phyloP scores from a whole-genome alignment of 35 echinoderm and acorn worm species.

The Ptychodera flava region DNA sequence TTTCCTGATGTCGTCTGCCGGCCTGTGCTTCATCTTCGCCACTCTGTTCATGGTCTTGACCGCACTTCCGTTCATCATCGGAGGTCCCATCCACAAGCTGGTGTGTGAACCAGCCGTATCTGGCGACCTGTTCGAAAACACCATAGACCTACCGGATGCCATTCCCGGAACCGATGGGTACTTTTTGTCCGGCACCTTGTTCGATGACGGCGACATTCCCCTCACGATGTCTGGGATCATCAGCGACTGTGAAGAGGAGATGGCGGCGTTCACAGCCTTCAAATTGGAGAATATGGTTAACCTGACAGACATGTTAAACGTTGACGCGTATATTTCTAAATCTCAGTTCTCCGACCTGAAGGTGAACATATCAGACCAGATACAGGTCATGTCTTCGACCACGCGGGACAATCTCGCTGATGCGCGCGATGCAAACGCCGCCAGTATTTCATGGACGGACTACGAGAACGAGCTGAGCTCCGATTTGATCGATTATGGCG shows the following conservation, averaged over 20 bases:
- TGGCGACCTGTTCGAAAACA: constrained; percentile 65
- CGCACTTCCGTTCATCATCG: constrained; percentile 73
- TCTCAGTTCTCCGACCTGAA: neutral
- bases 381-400: neutral
- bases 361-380: neutral
- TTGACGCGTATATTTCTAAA: neutral
- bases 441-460: neutral
- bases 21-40: constrained; percentile 56
- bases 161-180: constrained; percentile 59
- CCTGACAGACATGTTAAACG: constrained; percentile 28
- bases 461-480: neutral
- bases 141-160: constrained; percentile 62
- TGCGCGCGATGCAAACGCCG: neutral
- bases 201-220: constrained; percentile 37
- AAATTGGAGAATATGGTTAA: constrained; percentile 62
- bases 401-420: neutral
- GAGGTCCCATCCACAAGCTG: constrained; percentile 84
- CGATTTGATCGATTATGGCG: neutral
- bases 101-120: constrained; percentile 80
- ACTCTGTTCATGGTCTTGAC: constrained; percentile 71
- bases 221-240: constrained; percentile 68
- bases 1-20: constrained; percentile 66
- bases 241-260: constrained; percentile 57
- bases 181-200: constrained; percentile 34
- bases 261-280: constrained; percentile 57